Evolutionary conservation across 2,113 vertebrate genomes (phyloP).

Genomic region (Cranoglanis bouderius): DNA sequence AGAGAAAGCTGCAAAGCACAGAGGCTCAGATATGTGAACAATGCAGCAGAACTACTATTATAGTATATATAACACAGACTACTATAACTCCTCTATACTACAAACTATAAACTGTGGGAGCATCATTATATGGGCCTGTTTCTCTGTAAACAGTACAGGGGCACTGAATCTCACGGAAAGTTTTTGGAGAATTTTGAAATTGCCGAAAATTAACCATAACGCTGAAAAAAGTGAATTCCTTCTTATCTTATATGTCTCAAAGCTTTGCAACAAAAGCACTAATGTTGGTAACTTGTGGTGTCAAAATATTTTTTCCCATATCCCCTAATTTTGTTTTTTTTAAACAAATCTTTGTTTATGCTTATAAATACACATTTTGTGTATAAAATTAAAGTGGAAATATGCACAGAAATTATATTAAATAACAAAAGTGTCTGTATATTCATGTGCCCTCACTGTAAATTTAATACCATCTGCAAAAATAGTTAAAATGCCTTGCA

Average conservation of each 20-base stretch:
- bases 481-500: not conserved
- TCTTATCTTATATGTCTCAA: not conserved
- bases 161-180: not conserved
- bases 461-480: not conserved
- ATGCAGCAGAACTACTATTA: not conserved
- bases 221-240: not conserved
- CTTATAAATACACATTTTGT: not conserved
- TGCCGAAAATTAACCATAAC: not conserved
- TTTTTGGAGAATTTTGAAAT: not conserved
- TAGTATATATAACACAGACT: not conserved
- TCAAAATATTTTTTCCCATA: not conserved
- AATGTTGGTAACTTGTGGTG: not conserved
- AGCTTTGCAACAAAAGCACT: not conserved
- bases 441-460: not conserved
- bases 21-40: slow-evolving; percentile 11
- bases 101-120: not conserved
- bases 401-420: not conserved
- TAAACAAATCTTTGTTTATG: not conserved
- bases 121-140: not conserved
- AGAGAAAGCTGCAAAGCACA: slow-evolving; percentile 78
- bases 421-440: not conserved
- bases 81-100: not conserved
- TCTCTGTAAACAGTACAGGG: not conserved
- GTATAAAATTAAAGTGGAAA: not conserved
- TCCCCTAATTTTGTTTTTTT: not conserved